Evolutionary conservation across 1,140 invertebrate species (phyloP), one percentile per base, ranked within the genome.

Genomic region (Tetramorium simillimum): DNA sequence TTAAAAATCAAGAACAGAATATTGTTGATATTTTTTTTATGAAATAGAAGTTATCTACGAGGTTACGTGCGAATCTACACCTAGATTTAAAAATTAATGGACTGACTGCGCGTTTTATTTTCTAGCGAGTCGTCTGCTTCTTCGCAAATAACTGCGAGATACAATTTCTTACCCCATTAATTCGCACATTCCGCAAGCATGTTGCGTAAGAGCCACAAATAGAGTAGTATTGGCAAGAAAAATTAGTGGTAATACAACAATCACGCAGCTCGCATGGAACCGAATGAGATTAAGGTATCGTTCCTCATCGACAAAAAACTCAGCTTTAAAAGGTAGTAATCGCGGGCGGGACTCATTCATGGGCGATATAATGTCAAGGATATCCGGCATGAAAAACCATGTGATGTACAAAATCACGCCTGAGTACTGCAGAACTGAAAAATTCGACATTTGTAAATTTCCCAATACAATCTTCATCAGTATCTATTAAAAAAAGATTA

Each of bases 121-220:
- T n/a, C 3, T 16, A 72, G 16, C 49, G 9, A 65, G 10, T 77
- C 37, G 37, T 60, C 12, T 75, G 9, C 14, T 76, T 0, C 18
- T 76, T 78, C 24, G 46, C 62, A 37, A 80, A 67, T 37, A 63
- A 65, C n/a, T 51, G 28, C 6, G 28, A 65, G 10, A 6, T 63
- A 6, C n/a, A 33, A 78, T 21, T 33, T 65, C 76, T 80, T 81
- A 81, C 46, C 46, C 33, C 46, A 81, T 16, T 9, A 67, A 69
- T 10, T 81, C 14, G 33, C 46, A 81, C 77, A 81, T 81, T 33
- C 46, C 46, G 28, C 62, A 67, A 80, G 18, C 46, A 16, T 81
- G 62, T 81, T 69, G 63, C 49, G n/a, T 24, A 12, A 81, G 4
- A 81, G 1, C 7, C 16, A 69, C 0, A 40, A n/a, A 53, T 3